Evolutionary conservation across 1,140 invertebrate species (phyloP).

Genomic region (Lysiphlebus fabarum): DNA sequence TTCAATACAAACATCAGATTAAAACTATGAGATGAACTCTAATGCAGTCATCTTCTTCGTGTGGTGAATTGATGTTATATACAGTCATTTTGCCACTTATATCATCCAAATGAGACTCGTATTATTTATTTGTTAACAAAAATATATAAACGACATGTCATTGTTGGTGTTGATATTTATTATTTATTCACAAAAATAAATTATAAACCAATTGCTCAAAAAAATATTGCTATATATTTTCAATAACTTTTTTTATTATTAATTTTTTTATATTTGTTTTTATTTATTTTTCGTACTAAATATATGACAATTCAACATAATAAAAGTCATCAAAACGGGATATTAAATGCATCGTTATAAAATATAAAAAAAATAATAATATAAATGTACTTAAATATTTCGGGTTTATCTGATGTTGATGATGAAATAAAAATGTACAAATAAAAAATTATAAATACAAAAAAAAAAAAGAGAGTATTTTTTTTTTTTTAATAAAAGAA

Average conservation of each 20-base stretch:
- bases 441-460: no score
- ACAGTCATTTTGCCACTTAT: background rate
- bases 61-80: constrained; percentile 9
- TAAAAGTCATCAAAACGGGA: constrained; percentile 18
- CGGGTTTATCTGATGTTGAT: background rate
- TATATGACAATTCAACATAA: constrained; percentile 11
- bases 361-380: constrained; percentile 1
- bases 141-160: background rate
- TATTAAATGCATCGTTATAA: constrained; percentile 10
- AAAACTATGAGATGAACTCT: background rate
- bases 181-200: background rate
- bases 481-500: no score
- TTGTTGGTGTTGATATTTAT: no score
- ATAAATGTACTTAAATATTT: constrained; percentile 7
- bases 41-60: constrained; percentile 16
- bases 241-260: no score
- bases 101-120: constrained; percentile 14
- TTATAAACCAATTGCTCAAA: no score
- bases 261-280: no score
- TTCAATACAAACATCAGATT: no score
- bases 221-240: no score
- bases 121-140: no score
- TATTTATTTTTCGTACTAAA: background rate
- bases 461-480: no score
- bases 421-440: background rate